These are phyloP conservation scores for Lates japonicus DNA, from an alignment of 2,797 vertebrate genomes.

Conservation along the genomic window DNA sequence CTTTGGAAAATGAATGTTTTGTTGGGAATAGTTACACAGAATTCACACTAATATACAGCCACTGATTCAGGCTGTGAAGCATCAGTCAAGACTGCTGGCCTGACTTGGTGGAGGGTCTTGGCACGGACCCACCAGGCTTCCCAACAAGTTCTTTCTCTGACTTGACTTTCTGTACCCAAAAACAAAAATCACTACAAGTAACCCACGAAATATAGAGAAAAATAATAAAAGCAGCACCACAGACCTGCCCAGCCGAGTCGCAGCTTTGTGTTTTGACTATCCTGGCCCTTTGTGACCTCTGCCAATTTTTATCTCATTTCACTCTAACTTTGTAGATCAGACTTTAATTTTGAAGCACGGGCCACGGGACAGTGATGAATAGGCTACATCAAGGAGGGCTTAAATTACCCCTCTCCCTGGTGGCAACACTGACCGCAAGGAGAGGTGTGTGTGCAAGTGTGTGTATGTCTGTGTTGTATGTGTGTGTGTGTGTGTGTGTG, in stretches of 20 bases:
- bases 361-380: conserved; percentile 98
- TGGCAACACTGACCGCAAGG: conserved; percentile 87
- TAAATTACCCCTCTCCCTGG: conserved; percentile 96
- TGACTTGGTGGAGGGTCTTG: background rate
- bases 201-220: background rate
- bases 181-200: conserved; percentile 86
- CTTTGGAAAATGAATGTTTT: too few species aligned
- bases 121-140: conserved; percentile 38
- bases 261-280: conserved; percentile 88
- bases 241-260: conserved; percentile 25
- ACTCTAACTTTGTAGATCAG: conserved; percentile 99
- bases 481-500: conserved; percentile 51
- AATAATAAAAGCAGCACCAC: conserved; percentile 26
- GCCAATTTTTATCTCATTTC: conserved; percentile 98
- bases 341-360: conserved; percentile 98
- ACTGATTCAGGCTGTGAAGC: background rate
- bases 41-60: background rate
- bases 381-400: conserved; percentile 95
- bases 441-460: conserved; percentile 57
- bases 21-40: background rate
- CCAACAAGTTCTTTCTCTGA: conserved; percentile 44
- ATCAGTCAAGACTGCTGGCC: background rate
- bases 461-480: conserved; percentile 35
- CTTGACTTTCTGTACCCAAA: conserved; percentile 77
- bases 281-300: conserved; percentile 94